phyloP scores from a whole-genome alignment of 2,113 vertebrate species.

The Calyptommatus sinebrachiatus region DNA sequence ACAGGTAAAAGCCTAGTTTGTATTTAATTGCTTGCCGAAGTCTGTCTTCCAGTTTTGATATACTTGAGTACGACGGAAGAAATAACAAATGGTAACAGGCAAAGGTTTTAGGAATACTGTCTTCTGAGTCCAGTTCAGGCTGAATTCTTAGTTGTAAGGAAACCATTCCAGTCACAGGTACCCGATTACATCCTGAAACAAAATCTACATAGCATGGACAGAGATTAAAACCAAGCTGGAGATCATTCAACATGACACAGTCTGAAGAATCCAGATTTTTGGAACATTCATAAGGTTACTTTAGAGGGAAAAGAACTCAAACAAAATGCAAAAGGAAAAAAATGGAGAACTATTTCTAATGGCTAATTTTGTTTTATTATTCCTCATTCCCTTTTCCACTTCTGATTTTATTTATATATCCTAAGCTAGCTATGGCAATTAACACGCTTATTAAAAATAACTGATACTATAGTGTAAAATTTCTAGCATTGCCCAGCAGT shows the following conservation, averaged over 20 bases:
- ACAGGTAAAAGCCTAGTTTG: slow-evolving; percentile 71
- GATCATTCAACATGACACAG: not conserved
- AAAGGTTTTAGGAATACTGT: slow-evolving; percentile 67
- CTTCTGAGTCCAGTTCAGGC: slow-evolving; percentile 50
- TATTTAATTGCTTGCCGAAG: slow-evolving; percentile 71
- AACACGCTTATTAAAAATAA: too few species aligned
- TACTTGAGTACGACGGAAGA: slow-evolving; percentile 69
- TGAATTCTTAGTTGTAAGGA: slow-evolving; percentile 68
- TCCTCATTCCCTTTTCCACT: too few species aligned
- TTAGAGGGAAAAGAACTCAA: too few species aligned
- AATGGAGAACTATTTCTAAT: too few species aligned
- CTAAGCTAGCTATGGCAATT: too few species aligned
- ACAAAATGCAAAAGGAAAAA: too few species aligned
- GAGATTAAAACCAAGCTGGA: not conserved
- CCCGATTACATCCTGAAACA: slow-evolving; percentile 73
- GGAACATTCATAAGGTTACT: too few species aligned
- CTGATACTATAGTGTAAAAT: too few species aligned
- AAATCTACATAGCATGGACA: slow-evolving; percentile 70
- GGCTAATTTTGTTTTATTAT: too few species aligned
- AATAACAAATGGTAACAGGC: slow-evolving; percentile 68
- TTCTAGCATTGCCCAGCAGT: too few species aligned
- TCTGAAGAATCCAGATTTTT: too few species aligned
- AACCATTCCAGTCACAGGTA: slow-evolving; percentile 68
- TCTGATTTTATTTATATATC: too few species aligned
- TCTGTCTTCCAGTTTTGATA: slow-evolving; percentile 61